These are phyloP conservation scores for Phrynocephalus guinanensis DNA, from an alignment of 2,797 vertebrate genomes.

Conservation along the genomic window DNA sequence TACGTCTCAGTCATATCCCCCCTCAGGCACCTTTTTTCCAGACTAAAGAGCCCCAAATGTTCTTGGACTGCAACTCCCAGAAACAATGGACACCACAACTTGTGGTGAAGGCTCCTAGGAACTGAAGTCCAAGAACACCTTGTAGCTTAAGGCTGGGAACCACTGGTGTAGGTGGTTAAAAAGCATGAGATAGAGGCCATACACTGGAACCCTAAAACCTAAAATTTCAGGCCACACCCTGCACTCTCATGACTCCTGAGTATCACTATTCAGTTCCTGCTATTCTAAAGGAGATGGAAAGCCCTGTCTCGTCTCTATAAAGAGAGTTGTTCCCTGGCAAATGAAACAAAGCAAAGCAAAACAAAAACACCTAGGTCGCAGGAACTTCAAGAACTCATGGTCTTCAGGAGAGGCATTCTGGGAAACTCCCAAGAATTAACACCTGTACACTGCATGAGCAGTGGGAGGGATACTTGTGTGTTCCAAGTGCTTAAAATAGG, in stretches of 20 bases:
- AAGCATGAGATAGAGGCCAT: too few species aligned
- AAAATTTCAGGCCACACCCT: neutral
- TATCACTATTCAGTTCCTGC: neutral
- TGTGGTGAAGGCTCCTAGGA: too few species aligned
- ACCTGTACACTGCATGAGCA: neutral
- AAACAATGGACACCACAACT: too few species aligned
- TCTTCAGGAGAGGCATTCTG: slow-evolving; percentile 18
- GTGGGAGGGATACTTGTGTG: neutral
- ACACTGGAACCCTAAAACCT: neutral
- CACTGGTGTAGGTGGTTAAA: too few species aligned
- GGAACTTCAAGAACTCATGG: neutral
- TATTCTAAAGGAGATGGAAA: neutral
- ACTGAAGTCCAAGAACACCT: too few species aligned
- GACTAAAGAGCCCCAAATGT: too few species aligned
- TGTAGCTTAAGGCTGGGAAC: too few species aligned
- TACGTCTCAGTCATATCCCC: too few species aligned
- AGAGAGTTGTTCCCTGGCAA: neutral
- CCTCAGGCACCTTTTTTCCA: too few species aligned
- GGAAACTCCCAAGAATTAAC: neutral
- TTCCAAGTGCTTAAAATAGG: neutral
- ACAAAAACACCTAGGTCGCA: neutral
- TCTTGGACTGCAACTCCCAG: too few species aligned
- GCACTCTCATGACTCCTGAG: neutral
- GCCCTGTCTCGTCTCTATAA: neutral
- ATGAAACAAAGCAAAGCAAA: neutral